phyloP scores from a whole-genome alignment of 2,888 invertebrate species.

The Tanaodytes sp. region DNA sequence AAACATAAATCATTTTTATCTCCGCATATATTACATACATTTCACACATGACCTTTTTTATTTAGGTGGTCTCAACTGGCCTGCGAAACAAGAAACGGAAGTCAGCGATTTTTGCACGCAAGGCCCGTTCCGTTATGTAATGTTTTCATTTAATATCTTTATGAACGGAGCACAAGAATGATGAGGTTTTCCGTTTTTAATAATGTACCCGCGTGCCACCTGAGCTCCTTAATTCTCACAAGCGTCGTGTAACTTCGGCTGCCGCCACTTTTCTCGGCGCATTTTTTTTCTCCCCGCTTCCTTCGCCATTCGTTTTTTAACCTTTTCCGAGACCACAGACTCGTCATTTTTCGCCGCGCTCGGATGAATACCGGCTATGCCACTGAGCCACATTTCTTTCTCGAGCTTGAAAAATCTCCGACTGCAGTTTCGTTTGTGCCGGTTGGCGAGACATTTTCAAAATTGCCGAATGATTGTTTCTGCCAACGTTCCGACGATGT shows the following conservation, averaged over 20 bases:
- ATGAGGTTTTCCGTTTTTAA: conserved; percentile 72
- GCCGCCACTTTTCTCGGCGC: conserved; percentile 47
- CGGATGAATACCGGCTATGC: conserved; percentile 47
- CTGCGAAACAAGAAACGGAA: conserved; percentile 52
- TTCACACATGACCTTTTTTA: conserved; percentile 31
- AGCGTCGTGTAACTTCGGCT: conserved; percentile 47
- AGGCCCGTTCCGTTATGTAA: conserved; percentile 64
- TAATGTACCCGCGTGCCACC: conserved; percentile 69
- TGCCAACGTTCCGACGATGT: background rate
- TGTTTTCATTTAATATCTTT: conserved; percentile 72
- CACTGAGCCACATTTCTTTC: conserved; percentile 52
- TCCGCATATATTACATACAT: conserved; percentile 35
- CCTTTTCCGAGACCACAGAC: conserved; percentile 49
- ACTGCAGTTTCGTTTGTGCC: conserved; percentile 46
- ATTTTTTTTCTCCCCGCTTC: conserved; percentile 48
- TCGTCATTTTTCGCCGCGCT: conserved; percentile 47
- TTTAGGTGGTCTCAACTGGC: conserved; percentile 26
- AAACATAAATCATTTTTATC: conserved; percentile 42
- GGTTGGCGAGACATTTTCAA: conserved; percentile 34
- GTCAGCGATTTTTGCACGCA: conserved; percentile 40
- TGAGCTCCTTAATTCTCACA: conserved; percentile 70
- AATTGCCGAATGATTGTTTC: conserved; percentile 30
- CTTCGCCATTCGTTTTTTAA: conserved; percentile 48
- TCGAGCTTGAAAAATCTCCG: conserved; percentile 48
- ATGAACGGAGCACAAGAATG: conserved; percentile 68